These are phyloP conservation scores for Neodontobutis hainanensis DNA, from an alignment of 2,113 vertebrate species.

Conservation along the genomic window DNA sequence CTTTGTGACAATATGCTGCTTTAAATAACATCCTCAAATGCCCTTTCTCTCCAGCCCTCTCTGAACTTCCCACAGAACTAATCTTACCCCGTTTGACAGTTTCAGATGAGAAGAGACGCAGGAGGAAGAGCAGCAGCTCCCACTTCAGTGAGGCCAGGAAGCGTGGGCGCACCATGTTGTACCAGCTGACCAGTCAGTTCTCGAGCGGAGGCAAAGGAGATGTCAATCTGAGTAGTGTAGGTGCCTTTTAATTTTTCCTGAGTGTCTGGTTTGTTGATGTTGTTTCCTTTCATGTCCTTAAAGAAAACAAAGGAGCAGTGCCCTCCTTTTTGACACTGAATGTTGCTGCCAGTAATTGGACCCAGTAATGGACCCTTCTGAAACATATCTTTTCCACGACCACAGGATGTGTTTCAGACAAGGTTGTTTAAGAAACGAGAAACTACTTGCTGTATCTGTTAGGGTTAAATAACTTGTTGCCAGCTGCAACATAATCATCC, in stretches of 20 bases:
- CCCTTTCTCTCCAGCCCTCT: background rate
- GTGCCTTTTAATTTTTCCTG: conserved; percentile 43
- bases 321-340: conserved; percentile 26
- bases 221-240: conserved; percentile 85
- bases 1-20: background rate
- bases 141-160: conserved; percentile 82
- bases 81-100: conserved; percentile 18
- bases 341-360: no score
- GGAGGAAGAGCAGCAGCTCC: conserved; percentile 79
- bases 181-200: conserved; percentile 85
- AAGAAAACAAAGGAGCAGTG: conserved; percentile 12
- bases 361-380: no score
- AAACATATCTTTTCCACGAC: no score
- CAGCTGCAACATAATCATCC: no score
- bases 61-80: background rate
- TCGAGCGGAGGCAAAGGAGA: conserved; percentile 78
- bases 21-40: background rate
- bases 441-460: no score
- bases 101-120: conserved; percentile 80
- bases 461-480: no score
- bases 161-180: conserved; percentile 84
- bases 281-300: background rate
- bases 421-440: no score
- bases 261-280: background rate
- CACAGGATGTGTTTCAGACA: no score